Conservation (phyloP, 92 coral and sea anemone species). For the Zoanthus gigantus region DNA sequence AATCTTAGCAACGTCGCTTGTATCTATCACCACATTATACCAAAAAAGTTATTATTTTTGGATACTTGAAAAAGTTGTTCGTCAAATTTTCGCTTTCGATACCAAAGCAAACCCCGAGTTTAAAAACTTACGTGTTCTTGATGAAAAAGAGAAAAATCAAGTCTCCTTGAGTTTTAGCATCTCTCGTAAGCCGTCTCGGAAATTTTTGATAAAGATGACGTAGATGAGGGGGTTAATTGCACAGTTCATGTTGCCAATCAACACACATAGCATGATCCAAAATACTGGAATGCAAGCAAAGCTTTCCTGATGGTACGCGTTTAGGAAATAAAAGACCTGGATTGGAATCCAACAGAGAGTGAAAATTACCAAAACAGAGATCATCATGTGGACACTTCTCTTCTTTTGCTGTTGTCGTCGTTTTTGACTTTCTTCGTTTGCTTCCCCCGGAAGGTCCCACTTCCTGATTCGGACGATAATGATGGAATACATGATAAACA, state of each 20-base stretch:
- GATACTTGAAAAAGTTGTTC: no score
- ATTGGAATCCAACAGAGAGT: constrained; percentile 36
- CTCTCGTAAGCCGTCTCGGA: constrained; percentile 35
- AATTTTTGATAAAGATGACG: constrained; percentile 26
- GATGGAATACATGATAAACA: constrained; percentile 1
- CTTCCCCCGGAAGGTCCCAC: constrained; percentile 29
- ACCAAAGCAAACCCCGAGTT: no score
- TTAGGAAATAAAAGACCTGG: constrained; percentile 5
- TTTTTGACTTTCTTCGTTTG: neutral
- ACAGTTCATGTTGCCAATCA: constrained; percentile 14
- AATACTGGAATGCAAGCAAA: neutral
- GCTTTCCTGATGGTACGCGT: neutral
- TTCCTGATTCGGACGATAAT: constrained; percentile 16
- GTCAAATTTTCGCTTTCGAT: no score
- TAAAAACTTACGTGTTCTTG: no score
- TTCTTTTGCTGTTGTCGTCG: constrained; percentile 30
- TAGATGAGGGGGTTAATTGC: constrained; percentile 32
- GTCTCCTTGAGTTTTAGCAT: constrained; percentile 1
- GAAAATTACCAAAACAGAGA: constrained; percentile 16
- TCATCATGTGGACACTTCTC: constrained; percentile 17
- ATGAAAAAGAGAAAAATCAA: no score
- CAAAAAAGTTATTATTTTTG: no score
- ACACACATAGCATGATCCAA: constrained; percentile 13
- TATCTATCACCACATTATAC: no score
- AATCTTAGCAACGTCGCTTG: no score